Percentiles rank a stretch among this genome's conserved stretches.
Conservation (phyloP, 1,140 invertebrate genomes). For the Thaumatotibia leucotreta region DNA sequence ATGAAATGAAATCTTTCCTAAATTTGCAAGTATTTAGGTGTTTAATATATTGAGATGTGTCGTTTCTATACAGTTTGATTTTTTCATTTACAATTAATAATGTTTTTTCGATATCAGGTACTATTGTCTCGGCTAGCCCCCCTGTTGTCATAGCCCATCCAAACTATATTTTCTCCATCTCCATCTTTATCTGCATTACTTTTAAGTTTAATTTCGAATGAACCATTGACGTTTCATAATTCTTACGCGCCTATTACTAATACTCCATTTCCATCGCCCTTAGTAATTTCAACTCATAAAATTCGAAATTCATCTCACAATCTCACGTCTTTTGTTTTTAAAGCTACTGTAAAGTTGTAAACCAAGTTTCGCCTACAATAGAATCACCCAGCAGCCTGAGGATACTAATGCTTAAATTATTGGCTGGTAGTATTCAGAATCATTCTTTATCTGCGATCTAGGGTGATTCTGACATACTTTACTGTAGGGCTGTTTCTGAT, state of each 20-base stretch:
- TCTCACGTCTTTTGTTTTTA: conserved; percentile 9
- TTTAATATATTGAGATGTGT: no score
- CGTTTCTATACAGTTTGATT: no score
- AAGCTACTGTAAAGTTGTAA: not conserved
- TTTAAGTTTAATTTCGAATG: not conserved
- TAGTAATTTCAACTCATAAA: conserved; percentile 10
- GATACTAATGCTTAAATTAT: conserved; percentile 40
- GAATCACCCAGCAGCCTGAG: conserved; percentile 46
- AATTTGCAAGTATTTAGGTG: no score
- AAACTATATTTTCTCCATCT: not conserved
- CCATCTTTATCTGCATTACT: not conserved
- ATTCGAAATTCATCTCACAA: conserved; percentile 5
- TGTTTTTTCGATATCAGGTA: no score
- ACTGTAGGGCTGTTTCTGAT: conserved; percentile 40
- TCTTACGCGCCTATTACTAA: conserved; percentile 1
- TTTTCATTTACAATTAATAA: no score
- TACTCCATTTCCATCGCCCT: not conserved
- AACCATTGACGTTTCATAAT: not conserved
- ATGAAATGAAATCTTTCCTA: no score
- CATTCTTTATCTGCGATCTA: conserved; percentile 56
- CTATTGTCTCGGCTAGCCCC: no score
- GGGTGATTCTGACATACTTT: conserved; percentile 47
- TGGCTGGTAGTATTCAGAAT: conserved; percentile 44
- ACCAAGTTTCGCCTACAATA: not conserved
- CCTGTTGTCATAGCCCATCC: not conserved